These are phyloP conservation scores for Xiphorhynchus erythropygius DNA, from an alignment of 2,797 vertebrate genomes.

Conservation along the genomic window DNA sequence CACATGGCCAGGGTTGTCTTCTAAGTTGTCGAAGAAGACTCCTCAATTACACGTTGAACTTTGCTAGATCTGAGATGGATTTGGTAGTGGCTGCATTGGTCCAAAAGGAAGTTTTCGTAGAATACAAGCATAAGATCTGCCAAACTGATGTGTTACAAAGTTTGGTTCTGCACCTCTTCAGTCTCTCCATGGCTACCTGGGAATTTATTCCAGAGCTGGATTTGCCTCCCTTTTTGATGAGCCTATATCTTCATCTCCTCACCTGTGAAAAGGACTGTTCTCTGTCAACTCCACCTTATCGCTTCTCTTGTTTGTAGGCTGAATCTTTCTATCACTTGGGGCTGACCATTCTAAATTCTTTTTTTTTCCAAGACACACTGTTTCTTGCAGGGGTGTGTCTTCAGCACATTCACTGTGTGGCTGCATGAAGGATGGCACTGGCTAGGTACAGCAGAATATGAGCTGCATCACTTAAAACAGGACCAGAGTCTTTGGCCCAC, in stretches of 20 bases:
- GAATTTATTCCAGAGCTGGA: not conserved
- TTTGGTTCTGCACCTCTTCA: not conserved
- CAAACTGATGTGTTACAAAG: not conserved
- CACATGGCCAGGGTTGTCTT: not conserved
- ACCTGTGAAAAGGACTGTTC: not conserved
- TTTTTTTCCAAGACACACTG: not conserved
- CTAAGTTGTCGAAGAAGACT: not conserved
- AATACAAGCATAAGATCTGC: not conserved
- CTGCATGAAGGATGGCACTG: not conserved
- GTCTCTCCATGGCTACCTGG: not conserved
- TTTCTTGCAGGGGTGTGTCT: not conserved
- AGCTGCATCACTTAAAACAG: rapidly evolving
- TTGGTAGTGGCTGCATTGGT: not conserved
- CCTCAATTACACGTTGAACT: not conserved
- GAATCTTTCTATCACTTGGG: not conserved
- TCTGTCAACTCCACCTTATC: not conserved
- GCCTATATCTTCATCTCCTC: not conserved
- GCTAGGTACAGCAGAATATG: not conserved
- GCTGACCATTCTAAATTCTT: not conserved
- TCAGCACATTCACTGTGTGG: not conserved
- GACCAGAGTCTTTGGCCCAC: not conserved
- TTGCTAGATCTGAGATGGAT: not conserved
- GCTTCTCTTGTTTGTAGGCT: not conserved
- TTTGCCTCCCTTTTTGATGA: not conserved
- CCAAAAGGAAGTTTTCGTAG: not conserved